These are phyloP conservation scores for Torymus auratus DNA, from an alignment of 2,888 invertebrate genomes.

Conservation along the genomic window DNA sequence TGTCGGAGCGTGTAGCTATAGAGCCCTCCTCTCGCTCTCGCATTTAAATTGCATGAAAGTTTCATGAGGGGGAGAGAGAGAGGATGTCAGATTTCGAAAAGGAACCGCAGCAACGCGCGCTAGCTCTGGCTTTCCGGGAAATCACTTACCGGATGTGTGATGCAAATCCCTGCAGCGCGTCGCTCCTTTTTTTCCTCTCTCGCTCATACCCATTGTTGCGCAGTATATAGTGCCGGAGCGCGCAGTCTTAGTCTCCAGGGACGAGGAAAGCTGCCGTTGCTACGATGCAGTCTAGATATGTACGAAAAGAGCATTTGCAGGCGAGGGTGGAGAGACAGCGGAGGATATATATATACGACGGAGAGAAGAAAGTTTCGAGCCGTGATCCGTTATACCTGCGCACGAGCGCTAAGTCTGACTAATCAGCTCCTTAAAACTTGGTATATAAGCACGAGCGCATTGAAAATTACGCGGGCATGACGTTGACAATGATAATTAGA, in stretches of 20 bases:
- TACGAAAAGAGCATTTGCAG: too few species aligned
- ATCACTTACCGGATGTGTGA: constrained; percentile 13
- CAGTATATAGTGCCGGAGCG: too few species aligned
- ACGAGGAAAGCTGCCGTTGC: too few species aligned
- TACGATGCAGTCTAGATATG: too few species aligned
- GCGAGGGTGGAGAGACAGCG: too few species aligned
- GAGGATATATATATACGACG: too few species aligned
- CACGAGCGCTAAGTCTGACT: background rate
- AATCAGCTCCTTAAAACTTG: constrained; percentile 23
- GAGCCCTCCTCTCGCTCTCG: background rate
- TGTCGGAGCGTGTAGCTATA: background rate
- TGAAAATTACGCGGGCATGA: background rate
- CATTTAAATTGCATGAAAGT: constrained; percentile 27
- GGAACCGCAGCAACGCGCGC: background rate
- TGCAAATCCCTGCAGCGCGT: background rate
- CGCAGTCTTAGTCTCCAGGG: too few species aligned
- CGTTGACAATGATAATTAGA: background rate
- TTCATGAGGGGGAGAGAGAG: constrained; percentile 22
- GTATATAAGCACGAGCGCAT: background rate
- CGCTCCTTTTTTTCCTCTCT: too few species aligned
- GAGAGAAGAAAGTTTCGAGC: too few species aligned
- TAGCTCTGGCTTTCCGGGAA: constrained; percentile 2
- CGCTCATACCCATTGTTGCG: too few species aligned
- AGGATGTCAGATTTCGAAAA: constrained; percentile 16
- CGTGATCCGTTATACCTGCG: too few species aligned